phyloP scores from a whole-genome alignment of 2,797 vertebrate species.

The Poeciliopsis turneri region DNA sequence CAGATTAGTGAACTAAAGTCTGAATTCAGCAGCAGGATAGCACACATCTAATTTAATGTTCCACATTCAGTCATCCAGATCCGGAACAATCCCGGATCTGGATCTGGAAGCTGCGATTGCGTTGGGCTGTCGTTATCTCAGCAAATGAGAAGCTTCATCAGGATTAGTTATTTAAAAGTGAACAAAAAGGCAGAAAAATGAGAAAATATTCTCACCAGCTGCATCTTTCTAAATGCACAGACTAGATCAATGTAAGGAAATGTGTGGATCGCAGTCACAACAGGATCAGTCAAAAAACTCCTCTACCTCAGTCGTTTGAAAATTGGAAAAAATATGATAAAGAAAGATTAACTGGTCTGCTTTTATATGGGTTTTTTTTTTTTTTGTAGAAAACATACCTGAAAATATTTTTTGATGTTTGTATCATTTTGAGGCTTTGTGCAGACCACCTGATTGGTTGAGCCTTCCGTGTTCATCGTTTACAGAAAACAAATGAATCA shows the following conservation, averaged over 20 bases:
- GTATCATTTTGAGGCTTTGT: no score
- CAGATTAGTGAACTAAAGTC: neutral
- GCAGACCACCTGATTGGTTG: no score
- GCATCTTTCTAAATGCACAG: neutral
- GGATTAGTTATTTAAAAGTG: neutral
- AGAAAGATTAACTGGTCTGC: neutral
- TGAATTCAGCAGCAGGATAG: neutral
- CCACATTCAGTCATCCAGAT: neutral
- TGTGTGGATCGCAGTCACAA: neutral
- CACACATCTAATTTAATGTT: neutral
- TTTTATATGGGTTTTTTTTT: no score
- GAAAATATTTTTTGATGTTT: no score
- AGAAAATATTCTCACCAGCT: neutral
- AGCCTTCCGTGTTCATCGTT: no score
- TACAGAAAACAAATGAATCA: no score
- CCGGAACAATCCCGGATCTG: neutral
- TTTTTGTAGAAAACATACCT: neutral
- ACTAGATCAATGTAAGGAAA: neutral
- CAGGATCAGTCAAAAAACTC: neutral
- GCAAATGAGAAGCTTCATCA: neutral
- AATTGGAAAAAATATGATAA: neutral
- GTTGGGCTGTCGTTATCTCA: neutral
- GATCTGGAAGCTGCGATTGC: neutral
- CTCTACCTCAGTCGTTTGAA: neutral
- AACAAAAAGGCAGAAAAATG: neutral